Conservation (phyloP, 1,140 invertebrate genomes). For the Heterodera carotae region DNA sequence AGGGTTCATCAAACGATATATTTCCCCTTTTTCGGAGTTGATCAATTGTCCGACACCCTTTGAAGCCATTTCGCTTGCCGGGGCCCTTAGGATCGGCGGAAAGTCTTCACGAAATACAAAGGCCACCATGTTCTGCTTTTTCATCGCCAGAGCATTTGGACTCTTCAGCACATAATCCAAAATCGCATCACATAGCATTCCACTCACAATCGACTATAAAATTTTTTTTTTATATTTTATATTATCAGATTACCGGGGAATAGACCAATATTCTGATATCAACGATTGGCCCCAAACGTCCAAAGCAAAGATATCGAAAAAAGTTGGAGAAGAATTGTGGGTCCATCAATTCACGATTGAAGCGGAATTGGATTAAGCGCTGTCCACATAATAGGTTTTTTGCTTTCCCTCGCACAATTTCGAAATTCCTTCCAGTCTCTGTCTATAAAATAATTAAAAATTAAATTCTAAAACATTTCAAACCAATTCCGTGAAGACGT, state of each 20-base stretch:
- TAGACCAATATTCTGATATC: not conserved
- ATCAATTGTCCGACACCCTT: not conserved
- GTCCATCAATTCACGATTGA: not conserved
- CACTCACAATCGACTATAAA: not conserved
- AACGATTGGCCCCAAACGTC: not conserved
- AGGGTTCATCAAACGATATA: not conserved
- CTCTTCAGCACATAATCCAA: not conserved
- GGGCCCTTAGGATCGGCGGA: not conserved
- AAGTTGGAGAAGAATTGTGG: not conserved
- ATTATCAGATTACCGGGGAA: not conserved
- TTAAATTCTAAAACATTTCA: not conserved
- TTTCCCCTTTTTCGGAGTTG: not conserved
- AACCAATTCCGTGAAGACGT: not conserved
- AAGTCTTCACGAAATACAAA: not conserved
- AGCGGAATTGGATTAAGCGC: not conserved
- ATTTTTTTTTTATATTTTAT: not conserved
- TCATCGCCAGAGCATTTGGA: not conserved
- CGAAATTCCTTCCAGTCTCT: not conserved
- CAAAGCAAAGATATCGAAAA: not conserved
- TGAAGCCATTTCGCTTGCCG: not conserved
- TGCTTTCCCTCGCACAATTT: not conserved
- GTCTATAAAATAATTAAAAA: not conserved
- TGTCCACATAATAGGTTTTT: not conserved
- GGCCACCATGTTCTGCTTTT: not conserved
- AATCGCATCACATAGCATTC: not conserved